Percentiles rank a stretch among this genome's conserved stretches.
Evolutionary conservation across 2,888 invertebrate species (phyloP).

Genomic region (Nemotelus pantherinus): DNA sequence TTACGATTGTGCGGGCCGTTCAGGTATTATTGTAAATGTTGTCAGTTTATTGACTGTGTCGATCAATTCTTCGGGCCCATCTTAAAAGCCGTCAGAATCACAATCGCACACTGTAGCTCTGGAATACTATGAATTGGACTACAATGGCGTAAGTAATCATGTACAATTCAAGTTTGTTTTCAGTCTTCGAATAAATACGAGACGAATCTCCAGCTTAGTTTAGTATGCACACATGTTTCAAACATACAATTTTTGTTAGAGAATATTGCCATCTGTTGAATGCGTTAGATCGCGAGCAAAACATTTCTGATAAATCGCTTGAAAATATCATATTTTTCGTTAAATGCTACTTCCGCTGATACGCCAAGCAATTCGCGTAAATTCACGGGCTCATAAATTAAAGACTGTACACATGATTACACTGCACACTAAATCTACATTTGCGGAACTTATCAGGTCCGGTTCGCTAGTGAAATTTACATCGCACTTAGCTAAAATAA

Average conservation of each 20-base stretch:
- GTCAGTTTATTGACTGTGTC: too few relatives aligned
- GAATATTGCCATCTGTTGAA: too few relatives aligned
- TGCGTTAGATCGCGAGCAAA: too few relatives aligned
- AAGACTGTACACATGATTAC: neutral
- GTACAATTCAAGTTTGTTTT: neutral
- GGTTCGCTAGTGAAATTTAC: too few relatives aligned
- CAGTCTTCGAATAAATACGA: neutral
- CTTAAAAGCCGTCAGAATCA: neutral
- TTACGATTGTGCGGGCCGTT: too few relatives aligned
- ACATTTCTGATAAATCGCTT: neutral
- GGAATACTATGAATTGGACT: conserved; percentile 14
- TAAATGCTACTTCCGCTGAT: conserved; percentile 22
- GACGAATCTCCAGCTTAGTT: too few relatives aligned
- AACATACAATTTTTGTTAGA: neutral
- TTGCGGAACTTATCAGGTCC: too few relatives aligned
- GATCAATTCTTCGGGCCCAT: too few relatives aligned
- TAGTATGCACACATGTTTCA: neutral
- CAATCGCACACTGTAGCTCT: neutral
- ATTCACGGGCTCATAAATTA: neutral
- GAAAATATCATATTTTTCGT: neutral
- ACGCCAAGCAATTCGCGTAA: neutral
- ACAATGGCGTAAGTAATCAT: conserved; percentile 19
- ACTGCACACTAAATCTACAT: too few relatives aligned
- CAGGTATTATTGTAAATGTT: too few relatives aligned
- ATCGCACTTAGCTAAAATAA: too few relatives aligned